Evolutionary conservation across 2,888 invertebrate species (phyloP), one percentile per base, ranked within the genome.

Genomic region (Germaria angustata): DNA sequence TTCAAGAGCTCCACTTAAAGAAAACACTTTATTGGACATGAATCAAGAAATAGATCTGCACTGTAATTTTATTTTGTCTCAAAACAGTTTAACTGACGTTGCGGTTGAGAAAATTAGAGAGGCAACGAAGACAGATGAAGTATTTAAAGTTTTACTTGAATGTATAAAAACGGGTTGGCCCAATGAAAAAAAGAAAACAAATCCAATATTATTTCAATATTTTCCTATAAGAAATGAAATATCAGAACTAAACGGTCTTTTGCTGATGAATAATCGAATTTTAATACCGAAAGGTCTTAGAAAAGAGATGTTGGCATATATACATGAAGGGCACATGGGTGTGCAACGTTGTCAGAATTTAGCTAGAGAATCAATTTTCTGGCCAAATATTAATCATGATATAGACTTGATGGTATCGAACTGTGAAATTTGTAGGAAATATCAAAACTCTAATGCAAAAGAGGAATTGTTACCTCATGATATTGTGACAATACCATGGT

Each of bases 351-450:
- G 28, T 28, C 28, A 28, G 28, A 28, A 28, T 28, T 6, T 28
- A 5, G 28, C 28, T 5, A 28, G n/a, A n/a, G n/a, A n/a, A n/a
- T n/a, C n/a, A 28, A 28, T 28, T 3, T 28, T 5, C 28, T 6
- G 28, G 28, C 28, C 28, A 36, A 36, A 36, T 11, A 36, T 36
- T 11, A 36, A 8, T 11, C 7, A 36, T 36, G 24, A 51, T 28
- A 28, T 51, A 1, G 1, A 13, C 1, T 24, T 61, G 6, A 63
- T 63, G 44, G 44, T 44, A 44, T 63, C 44, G 5, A 63, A 44
- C 28, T 63, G 44, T 15, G 44, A 63, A 44, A 44, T 17, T 63
- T 44, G 44, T 63, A 44, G 28, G 41, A 65, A 65, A 41, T 65
- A 34, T 7, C 1, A 20, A 20, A 46, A 49, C 13, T 13, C 49